A percentile compares a stretch with the other conserved stretches of the same genome.
Evolutionary conservation across 1,140 invertebrate genomes (phyloP).

Genomic region (Drosophila tsacasi): DNA sequence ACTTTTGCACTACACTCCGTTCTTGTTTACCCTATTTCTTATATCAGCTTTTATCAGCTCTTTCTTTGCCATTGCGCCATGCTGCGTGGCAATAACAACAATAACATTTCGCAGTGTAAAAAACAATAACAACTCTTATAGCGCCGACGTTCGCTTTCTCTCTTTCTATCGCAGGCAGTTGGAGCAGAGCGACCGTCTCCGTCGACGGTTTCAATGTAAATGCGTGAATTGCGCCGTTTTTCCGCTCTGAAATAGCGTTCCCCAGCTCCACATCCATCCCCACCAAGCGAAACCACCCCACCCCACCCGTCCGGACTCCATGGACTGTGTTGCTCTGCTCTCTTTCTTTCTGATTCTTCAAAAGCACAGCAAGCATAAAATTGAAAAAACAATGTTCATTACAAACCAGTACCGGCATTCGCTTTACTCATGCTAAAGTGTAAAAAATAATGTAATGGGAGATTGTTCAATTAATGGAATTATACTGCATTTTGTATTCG

Average conservation of each 20-base stretch:
- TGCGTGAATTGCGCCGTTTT: conserved; percentile 57
- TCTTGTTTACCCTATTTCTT: conserved; percentile 34
- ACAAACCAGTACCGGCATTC: conserved; percentile 29
- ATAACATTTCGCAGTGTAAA: conserved; percentile 41
- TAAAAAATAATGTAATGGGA: background rate
- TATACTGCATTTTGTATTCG: background rate
- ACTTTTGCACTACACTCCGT: conserved; percentile 53
- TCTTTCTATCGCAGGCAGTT: conserved; percentile 18
- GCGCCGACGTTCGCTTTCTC: conserved; percentile 7
- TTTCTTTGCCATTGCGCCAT: conserved; percentile 24
- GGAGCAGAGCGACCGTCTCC: conserved; percentile 50
- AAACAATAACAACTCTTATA: conserved; percentile 34
- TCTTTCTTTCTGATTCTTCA: conserved; percentile 7
- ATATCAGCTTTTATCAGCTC: conserved; percentile 45
- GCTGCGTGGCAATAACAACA: conserved; percentile 24
- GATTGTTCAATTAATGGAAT: background rate
- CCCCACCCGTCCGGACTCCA: conserved; percentile 21
- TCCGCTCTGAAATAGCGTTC: conserved; percentile 66
- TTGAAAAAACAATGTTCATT: conserved; percentile 40
- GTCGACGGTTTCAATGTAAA: conserved; percentile 68
- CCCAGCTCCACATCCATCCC: background rate
- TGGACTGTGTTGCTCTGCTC: conserved; percentile 3
- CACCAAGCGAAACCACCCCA: background rate
- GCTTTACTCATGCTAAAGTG: background rate
- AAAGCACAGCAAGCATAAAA: conserved; percentile 36